These are phyloP conservation scores for Oscheius sp. DNA, from an alignment of 2,888 invertebrate genomes.

Conservation along the genomic window DNA sequence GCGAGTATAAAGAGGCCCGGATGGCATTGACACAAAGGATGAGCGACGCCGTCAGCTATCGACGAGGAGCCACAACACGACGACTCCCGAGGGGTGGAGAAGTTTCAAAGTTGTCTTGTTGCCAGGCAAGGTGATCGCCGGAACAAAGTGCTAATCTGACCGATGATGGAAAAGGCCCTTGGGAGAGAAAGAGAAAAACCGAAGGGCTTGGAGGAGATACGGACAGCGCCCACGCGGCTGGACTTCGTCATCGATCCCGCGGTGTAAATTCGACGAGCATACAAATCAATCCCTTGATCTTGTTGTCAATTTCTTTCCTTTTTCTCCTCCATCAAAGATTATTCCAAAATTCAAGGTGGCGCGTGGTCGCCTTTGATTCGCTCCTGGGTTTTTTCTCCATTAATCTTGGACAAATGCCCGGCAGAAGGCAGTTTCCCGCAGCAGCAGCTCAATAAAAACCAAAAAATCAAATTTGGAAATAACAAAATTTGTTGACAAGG, in stretches of 20 bases:
- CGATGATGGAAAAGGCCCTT: constrained; percentile 29
- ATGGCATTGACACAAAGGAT: constrained; percentile 35
- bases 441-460: no score
- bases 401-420: no score
- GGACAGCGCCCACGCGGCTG: constrained; percentile 35
- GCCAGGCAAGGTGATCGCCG: constrained; percentile 3
- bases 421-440: no score
- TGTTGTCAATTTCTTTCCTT: not conserved
- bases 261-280: constrained; percentile 29
- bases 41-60: constrained; percentile 36
- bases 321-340: not conserved
- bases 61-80: constrained; percentile 24
- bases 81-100: constrained; percentile 20
- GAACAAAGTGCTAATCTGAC: constrained; percentile 12
- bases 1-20: constrained; percentile 21
- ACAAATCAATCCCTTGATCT: constrained; percentile 15
- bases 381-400: no score
- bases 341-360: not conserved
- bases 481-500: no score
- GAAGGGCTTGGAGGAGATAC: constrained; percentile 35
- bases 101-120: not conserved
- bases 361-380: no score
- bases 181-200: constrained; percentile 23
- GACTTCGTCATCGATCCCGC: constrained; percentile 43
- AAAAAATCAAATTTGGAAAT: no score